Base-by-base conservation (phyloP, 2,113 vertebrate species). In the Dasypus novemcinctus region DNA sequence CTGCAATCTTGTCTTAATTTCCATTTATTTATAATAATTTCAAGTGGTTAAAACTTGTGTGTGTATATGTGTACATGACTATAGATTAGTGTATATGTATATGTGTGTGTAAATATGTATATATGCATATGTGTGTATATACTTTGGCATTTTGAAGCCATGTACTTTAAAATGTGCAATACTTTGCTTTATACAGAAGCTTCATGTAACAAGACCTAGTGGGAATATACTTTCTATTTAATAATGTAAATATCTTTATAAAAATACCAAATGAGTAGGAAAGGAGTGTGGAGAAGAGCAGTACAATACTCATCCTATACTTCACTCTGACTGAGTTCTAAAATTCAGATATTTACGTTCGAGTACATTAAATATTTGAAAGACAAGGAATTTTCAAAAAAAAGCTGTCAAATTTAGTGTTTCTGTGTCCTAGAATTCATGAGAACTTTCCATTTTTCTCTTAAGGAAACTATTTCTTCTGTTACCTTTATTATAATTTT, bases 101-200 rank as follows among this genome's bases (percentile, higher is more conserved):
- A 9, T 13, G 6, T 12, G 8, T 49, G 41, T 38, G 8, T 14
- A 18, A 41, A 43, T 43, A 23, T 54, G 46, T 43, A 12, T 43
- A 12, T 4, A 15, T 29, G 2, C 0, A 4, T 31, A 17, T 15
- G 5, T 72, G 23, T 4, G 13, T 20, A 18, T 0, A 23, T 31
- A 14, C 23, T 33, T 61, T 61, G 36, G 15, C 66, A 46, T 27
- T 36, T 59, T 49, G 27, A 5, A n/a, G 31, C 27, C 31, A 43
- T 5, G 36, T 7, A 23, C 31, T 46, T 36, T 46, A 7, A 38
- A n/a, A 12, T 27, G 36, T 29, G 4, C 13, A 8, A 10, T 1
- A 8, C 43, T 64, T 84, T 25, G 5, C 29, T 20, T 52, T 38
- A 36, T 1, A 52, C 6, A 52, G 27, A 10, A 54, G 4, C 12